Percentiles rank a stretch among this genome's conserved stretches.
Conservation (phyloP, 2,888 invertebrate species). For the Apamea monoglypha region DNA sequence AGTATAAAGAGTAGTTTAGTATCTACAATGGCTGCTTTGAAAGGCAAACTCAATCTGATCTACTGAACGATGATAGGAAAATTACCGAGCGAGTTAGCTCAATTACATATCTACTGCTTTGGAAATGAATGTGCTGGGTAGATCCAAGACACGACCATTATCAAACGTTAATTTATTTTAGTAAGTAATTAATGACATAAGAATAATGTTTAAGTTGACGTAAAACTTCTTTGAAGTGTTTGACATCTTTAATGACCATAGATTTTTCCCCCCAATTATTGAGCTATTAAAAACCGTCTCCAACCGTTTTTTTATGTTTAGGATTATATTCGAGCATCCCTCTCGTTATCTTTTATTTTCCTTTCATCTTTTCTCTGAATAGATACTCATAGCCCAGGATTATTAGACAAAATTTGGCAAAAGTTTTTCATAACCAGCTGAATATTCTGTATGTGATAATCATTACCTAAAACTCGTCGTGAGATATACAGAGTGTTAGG, state of each 20-base stretch:
- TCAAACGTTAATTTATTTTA: slow-evolving; percentile 29
- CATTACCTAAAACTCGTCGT: not conserved
- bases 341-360: slow-evolving; percentile 29
- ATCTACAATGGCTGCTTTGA: slow-evolving; percentile 59
- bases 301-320: slow-evolving; percentile 3
- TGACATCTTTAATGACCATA: slow-evolving; percentile 7
- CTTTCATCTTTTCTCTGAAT: slow-evolving; percentile 32
- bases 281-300: not conserved
- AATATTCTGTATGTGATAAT: not conserved
- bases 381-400: not conserved
- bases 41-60: slow-evolving; percentile 60
- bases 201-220: slow-evolving; percentile 15
- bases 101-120: slow-evolving; percentile 3
- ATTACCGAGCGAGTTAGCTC: slow-evolving; percentile 31
- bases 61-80: slow-evolving; percentile 45
- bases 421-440: not conserved
- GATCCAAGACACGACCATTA: not conserved
- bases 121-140: slow-evolving; percentile 8
- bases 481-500: not conserved
- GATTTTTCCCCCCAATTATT: not conserved
- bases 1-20: slow-evolving; percentile 61
- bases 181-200: not conserved
- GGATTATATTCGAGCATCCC: not conserved
- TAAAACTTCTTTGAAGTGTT: slow-evolving; percentile 17
- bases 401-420: not conserved